Evolutionary conservation across 2,113 vertebrate genomes (phyloP), one percentile per base, ranked within the genome.

Genomic region (Xenus cinereus): DNA sequence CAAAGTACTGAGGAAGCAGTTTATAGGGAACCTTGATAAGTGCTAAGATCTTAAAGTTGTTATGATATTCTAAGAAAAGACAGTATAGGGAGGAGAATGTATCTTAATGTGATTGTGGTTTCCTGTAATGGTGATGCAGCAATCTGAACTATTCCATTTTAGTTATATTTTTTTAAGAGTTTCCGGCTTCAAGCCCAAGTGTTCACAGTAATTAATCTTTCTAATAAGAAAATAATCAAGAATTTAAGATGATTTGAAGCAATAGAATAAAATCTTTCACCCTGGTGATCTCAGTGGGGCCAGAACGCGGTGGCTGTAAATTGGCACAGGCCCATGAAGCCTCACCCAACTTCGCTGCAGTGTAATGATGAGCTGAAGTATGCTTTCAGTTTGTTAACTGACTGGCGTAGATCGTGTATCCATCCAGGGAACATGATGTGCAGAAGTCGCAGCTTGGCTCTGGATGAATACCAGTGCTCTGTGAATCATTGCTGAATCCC

Each of bases 341-440:
- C 90, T 93, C 92, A 85, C 87, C 90, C 78, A 91, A 41, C 50
- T 77, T 76, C 76, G 59, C 59, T 91, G 66, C 15, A 54, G 28
- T 9, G 77, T 50, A 72, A 94, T 63, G 83, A 64, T 0, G 24
- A 91, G 53, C 67, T 30, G 63, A 96, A 79, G 59, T 78, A 93
- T 94, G 82, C 94, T 96, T 96, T 94, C 84, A 94, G 87, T 85
- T 97, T 96, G 95, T 63, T 90, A 95, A 95, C 62, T 83, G 92
- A 62, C 78, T 91, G 84, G 59, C 8, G 67, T 50, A 69, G 78
- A 74, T 51, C 1, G 6, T 91, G 90, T 80, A 77, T 94, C 53
- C 81, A 74, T 94, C 91, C 95, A 93, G 43, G 68, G 95, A 96
- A 96, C 96, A 96, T 79, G 81, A 87, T 96, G 96, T 96, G 91